These are phyloP conservation scores for Formica exsecta DNA, from an alignment of 1,140 invertebrate species.

Conservation along the genomic window DNA sequence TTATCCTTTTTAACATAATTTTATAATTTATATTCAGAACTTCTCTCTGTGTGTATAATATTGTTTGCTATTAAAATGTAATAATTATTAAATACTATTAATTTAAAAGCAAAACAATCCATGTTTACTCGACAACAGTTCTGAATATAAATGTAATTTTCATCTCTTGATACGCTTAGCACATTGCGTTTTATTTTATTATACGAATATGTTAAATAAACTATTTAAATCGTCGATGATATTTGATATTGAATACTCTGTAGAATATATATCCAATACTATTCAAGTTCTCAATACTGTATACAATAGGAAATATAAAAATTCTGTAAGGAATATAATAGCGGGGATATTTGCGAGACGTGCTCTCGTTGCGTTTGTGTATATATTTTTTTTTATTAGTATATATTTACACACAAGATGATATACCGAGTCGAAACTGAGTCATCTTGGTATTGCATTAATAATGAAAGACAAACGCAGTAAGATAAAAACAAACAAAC, in stretches of 20 bases:
- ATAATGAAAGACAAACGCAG: slow-evolving; percentile 87
- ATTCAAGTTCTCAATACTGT: too few relatives aligned
- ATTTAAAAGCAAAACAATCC: slow-evolving; percentile 12
- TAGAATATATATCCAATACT: not conserved
- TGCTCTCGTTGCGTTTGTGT: slow-evolving; percentile 62
- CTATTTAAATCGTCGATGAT: slow-evolving; percentile 39
- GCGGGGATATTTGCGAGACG: not conserved
- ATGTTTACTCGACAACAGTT: slow-evolving; percentile 22
- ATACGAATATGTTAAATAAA: slow-evolving; percentile 76
- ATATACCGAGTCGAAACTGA: slow-evolving; percentile 78
- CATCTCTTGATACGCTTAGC: slow-evolving; percentile 54
- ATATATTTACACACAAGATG: slow-evolving; percentile 83
- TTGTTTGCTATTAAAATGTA: slow-evolving; percentile 11
- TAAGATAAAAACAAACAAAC: slow-evolving; percentile 86
- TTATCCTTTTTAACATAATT: not conserved
- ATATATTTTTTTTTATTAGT: slow-evolving; percentile 82
- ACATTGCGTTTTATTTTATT: slow-evolving; percentile 48
- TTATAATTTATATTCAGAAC: slow-evolving; percentile 44
- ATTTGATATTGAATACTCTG: too few relatives aligned
- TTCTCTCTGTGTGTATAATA: slow-evolving; percentile 47
- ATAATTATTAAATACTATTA: not conserved
- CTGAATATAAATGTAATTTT: slow-evolving; percentile 46
- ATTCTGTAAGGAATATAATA: not conserved
- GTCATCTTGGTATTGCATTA: slow-evolving; percentile 85
- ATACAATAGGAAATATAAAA: not conserved